Base-by-base conservation (phyloP, 2,113 vertebrate species). In the Phalacrocorax pelagicus region DNA sequence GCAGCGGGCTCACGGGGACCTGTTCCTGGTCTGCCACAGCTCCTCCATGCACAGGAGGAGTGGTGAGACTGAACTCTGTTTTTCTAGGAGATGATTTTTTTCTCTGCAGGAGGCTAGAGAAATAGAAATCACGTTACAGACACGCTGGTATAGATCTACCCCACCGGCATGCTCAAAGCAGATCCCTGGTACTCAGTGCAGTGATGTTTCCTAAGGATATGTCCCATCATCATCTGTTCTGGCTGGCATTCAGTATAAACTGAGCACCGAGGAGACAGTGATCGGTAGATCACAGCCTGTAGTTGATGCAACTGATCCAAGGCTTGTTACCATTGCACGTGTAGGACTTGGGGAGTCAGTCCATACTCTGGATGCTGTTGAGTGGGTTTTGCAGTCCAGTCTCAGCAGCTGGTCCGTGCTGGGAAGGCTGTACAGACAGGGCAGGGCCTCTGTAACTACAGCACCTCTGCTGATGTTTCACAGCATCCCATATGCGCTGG, bases 11-110 rank as follows among this genome's bases (percentile, higher is more conserved):
- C 78, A 19, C 4, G 0, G 69, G 40, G 81, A 38, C 80, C 61
- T 27, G 17, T 14, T 80, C 52, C 44, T 9, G 1, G 6, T 40
- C 77, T 82, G 46, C 67, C 49, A 27, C 59, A 38, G 66, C 80
- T 90, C 20, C 44, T 62, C 34, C 15, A 0, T 19, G 59, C 18
- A 21, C 67, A 54, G 79, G 47, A 83, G 40, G n/a, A 85, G 79
- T 0, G 3, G 20, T 0, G 3, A 49, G 58, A 23, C 61, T 47
- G 23, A 54, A 30, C 71, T 49, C 34, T 29, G 42, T 1, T 51
- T 93, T 69, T 73, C 42, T 36, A 22, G 54, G 69, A 54, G 69
- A 46, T 55, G 55, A 9, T 59, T 52, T 36, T 51, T 63, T 46
- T 36, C 63, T 65, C 44, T 46, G 61, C 12, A 26, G 61, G 67